Conservation (phyloP, 2,113 vertebrate species). For the Glaucomys volans region DNA sequence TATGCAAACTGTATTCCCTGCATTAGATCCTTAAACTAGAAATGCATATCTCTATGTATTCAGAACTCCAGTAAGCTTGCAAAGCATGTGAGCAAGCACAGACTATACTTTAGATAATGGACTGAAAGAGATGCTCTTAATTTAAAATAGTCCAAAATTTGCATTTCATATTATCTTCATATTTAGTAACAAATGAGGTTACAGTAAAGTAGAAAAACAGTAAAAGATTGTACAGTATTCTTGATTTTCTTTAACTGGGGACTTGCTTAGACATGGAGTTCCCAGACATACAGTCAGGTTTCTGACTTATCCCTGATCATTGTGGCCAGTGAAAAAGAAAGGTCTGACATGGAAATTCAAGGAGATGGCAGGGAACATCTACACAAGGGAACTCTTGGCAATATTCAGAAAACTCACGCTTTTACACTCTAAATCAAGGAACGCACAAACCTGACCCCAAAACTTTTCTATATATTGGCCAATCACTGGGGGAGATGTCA, state of each 20-base stretch:
- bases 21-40: neutral
- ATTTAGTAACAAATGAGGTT: neutral
- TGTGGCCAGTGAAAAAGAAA: neutral
- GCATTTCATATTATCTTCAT: neutral
- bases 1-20: neutral
- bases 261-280: neutral
- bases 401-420: neutral
- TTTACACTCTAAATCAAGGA: neutral
- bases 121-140: neutral
- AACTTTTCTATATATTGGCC: neutral
- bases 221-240: too few relatives aligned
- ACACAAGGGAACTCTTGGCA: neutral
- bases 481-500: fast-evolving
- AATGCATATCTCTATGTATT: neutral
- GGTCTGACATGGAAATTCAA: neutral
- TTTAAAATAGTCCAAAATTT: neutral
- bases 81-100: neutral
- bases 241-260: neutral
- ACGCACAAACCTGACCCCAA: neutral
- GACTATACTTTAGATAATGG: neutral
- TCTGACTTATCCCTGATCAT: neutral
- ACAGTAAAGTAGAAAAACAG: neutral
- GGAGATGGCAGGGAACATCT: neutral
- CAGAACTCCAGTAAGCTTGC: neutral
- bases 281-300: neutral